Percentiles rank a stretch among this genome's conserved stretches.
Conservation (phyloP, 2,113 vertebrate species). For the Laticauda colubrina region DNA sequence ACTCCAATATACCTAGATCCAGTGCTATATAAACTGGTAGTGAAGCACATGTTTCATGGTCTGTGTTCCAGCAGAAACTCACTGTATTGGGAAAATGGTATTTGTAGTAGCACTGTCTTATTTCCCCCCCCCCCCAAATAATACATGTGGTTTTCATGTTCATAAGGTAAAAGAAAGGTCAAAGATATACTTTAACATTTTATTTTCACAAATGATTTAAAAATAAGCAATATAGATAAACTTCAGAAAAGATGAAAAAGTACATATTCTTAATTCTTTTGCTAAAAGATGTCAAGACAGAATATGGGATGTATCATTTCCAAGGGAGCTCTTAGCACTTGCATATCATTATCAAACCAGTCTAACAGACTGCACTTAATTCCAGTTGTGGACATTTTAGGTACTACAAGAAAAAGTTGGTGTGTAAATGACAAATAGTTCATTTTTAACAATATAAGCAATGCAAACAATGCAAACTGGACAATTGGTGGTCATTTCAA, state of each 20-base stretch:
- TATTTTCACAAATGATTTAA: neutral
- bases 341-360: neutral
- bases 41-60: neutral
- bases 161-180: neutral
- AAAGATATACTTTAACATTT: neutral
- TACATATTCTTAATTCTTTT: neutral
- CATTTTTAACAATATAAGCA: conserved; percentile 9
- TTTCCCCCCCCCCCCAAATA: neutral
- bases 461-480: conserved; percentile 14
- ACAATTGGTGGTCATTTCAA: conserved; percentile 40
- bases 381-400: neutral
- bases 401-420: neutral
- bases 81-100: neutral
- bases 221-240: neutral
- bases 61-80: neutral
- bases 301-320: neutral
- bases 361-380: neutral
- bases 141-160: neutral
- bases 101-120: neutral
- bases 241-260: neutral
- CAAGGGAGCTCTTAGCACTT: neutral
- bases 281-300: neutral
- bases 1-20: too few species aligned
- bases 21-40: too few species aligned
- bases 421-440: conserved; percentile 18